Percentiles rank a stretch among this genome's conserved stretches.
These are phyloP conservation scores for Paedocypris micromegethes DNA, from an alignment of 2,797 vertebrate species.

Conservation along the genomic window DNA sequence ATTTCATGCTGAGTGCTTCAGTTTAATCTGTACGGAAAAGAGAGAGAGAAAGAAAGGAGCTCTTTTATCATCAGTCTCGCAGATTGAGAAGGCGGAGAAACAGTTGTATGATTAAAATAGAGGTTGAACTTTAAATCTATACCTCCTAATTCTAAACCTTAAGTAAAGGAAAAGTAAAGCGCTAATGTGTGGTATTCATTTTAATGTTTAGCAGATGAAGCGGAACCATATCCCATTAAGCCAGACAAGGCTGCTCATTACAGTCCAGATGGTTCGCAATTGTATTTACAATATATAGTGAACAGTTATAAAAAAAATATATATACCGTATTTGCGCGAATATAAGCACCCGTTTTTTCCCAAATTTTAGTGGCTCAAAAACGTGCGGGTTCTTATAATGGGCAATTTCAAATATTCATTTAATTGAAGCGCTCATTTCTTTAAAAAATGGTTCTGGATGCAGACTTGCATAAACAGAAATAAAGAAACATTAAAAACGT, in stretches of 20 bases:
- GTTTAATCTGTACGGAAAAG: constrained; percentile 61
- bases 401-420: too few relatives aligned
- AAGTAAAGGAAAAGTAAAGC: constrained; percentile 6
- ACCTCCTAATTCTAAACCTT: constrained; percentile 17
- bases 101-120: constrained; percentile 17
- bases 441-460: too few relatives aligned
- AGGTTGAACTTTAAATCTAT: constrained; percentile 25
- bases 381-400: too few relatives aligned
- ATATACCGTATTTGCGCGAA: too few relatives aligned
- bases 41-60: constrained; percentile 35
- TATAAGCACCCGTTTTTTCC: too few relatives aligned
- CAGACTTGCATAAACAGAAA: too few relatives aligned
- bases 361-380: too few relatives aligned
- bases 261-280: constrained; percentile 27
- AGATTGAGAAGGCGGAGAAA: constrained; percentile 11
- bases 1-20: constrained; percentile 75
- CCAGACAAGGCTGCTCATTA: constrained; percentile 30
- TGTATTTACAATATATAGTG: not conserved
- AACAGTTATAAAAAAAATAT: too few relatives aligned
- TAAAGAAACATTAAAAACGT: too few relatives aligned
- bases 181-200: constrained; percentile 2
- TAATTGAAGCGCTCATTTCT: too few relatives aligned
- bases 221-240: constrained; percentile 35
- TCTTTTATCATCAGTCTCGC: constrained; percentile 33
- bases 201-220: constrained; percentile 33